Percentiles rank a stretch among this genome's conserved stretches.
These are phyloP conservation scores for Gymnoscopelus microlampas DNA, from an alignment of 2,797 vertebrate genomes.

Conservation along the genomic window DNA sequence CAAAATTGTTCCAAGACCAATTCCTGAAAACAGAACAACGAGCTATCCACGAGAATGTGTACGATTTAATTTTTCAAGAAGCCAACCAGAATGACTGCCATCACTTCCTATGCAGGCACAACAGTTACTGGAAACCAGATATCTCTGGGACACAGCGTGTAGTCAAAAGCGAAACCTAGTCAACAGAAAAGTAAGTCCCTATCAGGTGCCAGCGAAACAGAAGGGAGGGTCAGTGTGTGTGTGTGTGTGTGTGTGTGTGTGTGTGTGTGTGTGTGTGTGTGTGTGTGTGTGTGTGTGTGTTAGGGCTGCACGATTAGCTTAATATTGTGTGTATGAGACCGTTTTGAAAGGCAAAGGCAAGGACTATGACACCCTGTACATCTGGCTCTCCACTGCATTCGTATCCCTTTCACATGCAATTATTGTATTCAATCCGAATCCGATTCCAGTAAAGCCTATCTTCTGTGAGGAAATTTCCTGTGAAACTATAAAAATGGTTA, in stretches of 20 bases:
- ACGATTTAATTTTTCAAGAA: background rate
- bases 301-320: too few relatives aligned
- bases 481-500: background rate
- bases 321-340: background rate
- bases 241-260: too few relatives aligned
- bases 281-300: too few relatives aligned
- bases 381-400: slow-evolving; percentile 30
- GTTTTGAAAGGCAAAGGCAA: background rate
- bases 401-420: background rate
- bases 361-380: slow-evolving; percentile 16
- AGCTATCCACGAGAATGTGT: background rate
- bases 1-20: slow-evolving; percentile 4
- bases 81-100: background rate
- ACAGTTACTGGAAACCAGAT: slow-evolving; percentile 19
- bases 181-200: background rate
- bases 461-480: background rate
- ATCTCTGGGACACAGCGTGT: slow-evolving; percentile 29
- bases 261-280: too few relatives aligned
- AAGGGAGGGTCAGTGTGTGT: slow-evolving; percentile 2
- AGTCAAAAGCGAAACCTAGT: slow-evolving; percentile 6
- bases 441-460: background rate
- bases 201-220: background rate
- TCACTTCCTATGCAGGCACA: background rate
- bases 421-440: background rate
- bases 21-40: background rate